phyloP scores from a whole-genome alignment of 2,113 vertebrate genomes.

The Phalacrocorax pelagicus region DNA sequence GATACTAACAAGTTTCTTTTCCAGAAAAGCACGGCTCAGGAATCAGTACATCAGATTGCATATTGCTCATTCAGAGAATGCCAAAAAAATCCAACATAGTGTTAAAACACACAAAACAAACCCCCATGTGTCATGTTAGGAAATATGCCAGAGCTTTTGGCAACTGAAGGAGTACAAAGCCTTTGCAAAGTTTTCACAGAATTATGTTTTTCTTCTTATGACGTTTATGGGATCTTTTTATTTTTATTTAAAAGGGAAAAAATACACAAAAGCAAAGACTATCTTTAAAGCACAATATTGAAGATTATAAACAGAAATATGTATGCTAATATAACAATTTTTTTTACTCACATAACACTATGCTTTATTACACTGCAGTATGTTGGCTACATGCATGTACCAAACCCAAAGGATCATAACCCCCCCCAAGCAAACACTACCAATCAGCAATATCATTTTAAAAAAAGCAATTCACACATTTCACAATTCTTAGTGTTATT shows the following conservation, averaged over 20 bases:
- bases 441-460: background rate
- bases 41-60: background rate
- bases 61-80: background rate
- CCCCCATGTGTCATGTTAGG: fast-evolving
- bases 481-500: background rate
- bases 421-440: background rate
- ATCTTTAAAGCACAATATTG: background rate
- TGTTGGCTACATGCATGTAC: background rate
- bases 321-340: background rate
- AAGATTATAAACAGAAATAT: background rate
- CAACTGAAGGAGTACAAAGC: background rate
- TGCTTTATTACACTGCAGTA: background rate
- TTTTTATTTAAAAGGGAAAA: background rate
- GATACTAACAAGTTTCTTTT: background rate
- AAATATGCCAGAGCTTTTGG: background rate
- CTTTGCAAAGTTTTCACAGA: background rate
- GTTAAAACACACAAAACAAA: background rate
- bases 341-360: background rate
- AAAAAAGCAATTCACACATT: background rate
- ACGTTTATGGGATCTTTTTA: background rate
- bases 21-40: background rate
- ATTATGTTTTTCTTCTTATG: background rate
- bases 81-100: fast-evolving
- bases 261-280: fast-evolving
- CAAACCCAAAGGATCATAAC: background rate